phyloP scores from a whole-genome alignment of 2,797 vertebrate genomes.

The Sebastolobus altivelis region DNA sequence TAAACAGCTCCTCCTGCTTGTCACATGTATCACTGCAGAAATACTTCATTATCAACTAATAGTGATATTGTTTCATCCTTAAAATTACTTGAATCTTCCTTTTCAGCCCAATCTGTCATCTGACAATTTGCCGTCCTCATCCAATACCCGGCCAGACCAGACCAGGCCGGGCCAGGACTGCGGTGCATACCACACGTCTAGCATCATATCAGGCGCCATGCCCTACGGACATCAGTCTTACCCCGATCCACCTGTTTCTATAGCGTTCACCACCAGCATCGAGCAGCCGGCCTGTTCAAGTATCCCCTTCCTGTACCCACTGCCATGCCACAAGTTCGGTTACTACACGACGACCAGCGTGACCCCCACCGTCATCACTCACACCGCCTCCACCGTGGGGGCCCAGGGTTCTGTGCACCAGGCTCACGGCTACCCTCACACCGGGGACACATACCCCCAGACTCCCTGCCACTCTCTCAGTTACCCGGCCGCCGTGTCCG shows the following conservation, averaged over 20 bases:
- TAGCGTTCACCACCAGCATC: slow-evolving; percentile 47
- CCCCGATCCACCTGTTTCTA: slow-evolving; percentile 47
- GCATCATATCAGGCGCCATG: slow-evolving; percentile 58
- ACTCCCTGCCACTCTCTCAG: slow-evolving; percentile 63
- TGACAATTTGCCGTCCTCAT: slow-evolving; percentile 67
- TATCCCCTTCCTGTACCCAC: slow-evolving; percentile 75
- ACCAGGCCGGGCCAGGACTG: slow-evolving; percentile 78
- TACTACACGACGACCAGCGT: slow-evolving; percentile 62
- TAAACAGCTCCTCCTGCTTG: not conserved
- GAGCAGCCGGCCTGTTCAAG: slow-evolving; percentile 65
- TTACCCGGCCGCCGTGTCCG: slow-evolving; percentile 60
- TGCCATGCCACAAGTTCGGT: slow-evolving; percentile 83
- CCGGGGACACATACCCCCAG: slow-evolving; percentile 66
- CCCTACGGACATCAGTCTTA: slow-evolving; percentile 74
- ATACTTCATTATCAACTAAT: not conserved
- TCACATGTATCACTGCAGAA: not conserved
- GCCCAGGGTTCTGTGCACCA: slow-evolving; percentile 45
- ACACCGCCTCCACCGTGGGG: slow-evolving; percentile 75
- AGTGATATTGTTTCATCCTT: not conserved
- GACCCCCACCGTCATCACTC: slow-evolving; percentile 80
- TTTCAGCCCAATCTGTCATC: slow-evolving; percentile 75
- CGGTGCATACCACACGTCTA: slow-evolving; percentile 77
- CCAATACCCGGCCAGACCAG: slow-evolving; percentile 58
- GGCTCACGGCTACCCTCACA: slow-evolving; percentile 68
- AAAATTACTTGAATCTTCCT: slow-evolving; percentile 10